Evolutionary conservation across 2,797 vertebrate species (phyloP), one percentile per base, ranked within the genome.

Genomic region (Melanogrammus aeglefinus): DNA sequence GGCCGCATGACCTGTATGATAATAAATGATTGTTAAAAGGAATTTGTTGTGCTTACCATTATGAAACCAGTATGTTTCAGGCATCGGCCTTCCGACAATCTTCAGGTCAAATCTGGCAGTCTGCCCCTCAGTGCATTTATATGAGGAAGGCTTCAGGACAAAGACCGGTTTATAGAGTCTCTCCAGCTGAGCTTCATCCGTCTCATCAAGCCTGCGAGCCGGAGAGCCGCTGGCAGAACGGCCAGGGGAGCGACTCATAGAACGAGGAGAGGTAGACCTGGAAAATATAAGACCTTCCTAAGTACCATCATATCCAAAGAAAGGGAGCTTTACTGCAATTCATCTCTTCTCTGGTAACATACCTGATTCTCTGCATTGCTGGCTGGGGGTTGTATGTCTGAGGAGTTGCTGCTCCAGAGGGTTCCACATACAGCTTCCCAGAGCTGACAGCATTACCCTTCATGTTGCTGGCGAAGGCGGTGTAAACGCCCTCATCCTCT

Each of bases 131-230:
- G 95, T 92, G 85, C 97, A 99, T 87, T 95, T 98, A 81, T 97
- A 94, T 24, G 98, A 98, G 0, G 96, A 93, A 0, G 98, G 98
- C 86, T 99, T 99, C 94, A 97, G 82, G 47, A 99, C 97, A 86
- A 99, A 99, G 73, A 99, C 97, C 9, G 98, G 98, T 73, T 98
- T 99, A 86, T 99, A 99, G n/a, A 99, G 91, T 91, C 97, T 96
- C 83, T 99, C 98, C 41, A 99, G 92, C 72, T 97, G 96, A 81
- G 94, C 93, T 81, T 99, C 97, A 78, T 99, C 97, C 0, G 97
- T 97, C 41, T 99, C 97, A 1, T 99, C 98, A 16, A 99, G 94
- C 83, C 97, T 94, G 70, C 98, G 96, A 35, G 92, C 96, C n/a
- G 97, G 97, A 81, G 97, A 98, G 36, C 95, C 89, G 6, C 96